Conservation (phyloP, 2,797 vertebrate genomes). For the Rhinella marina region DNA sequence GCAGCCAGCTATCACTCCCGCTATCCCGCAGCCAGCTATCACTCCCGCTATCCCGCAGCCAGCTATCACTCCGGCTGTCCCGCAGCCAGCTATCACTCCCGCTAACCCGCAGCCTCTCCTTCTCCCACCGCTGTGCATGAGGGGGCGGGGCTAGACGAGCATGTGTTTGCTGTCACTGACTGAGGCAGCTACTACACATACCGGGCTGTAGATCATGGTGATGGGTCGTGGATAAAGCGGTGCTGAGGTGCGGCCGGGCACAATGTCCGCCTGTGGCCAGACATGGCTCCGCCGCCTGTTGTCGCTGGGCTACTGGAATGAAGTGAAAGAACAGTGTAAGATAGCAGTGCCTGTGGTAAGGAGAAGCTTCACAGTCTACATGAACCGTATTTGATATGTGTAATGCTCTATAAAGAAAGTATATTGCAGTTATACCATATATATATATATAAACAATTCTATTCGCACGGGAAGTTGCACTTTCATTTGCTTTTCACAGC, state of each 20-base stretch:
- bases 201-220: neutral
- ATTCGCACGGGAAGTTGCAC: too few species aligned
- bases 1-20: too few species aligned
- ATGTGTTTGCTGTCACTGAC: neutral
- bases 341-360: conserved; percentile 44
- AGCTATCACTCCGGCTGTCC: too few species aligned
- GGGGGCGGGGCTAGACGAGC: neutral
- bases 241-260: neutral
- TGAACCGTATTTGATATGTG: neutral
- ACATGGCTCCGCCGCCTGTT: neutral
- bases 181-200: neutral
- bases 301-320: neutral
- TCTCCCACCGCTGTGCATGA: neutral
- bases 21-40: too few species aligned
- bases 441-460: too few species aligned
- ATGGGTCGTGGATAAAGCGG: neutral
- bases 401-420: too few species aligned
- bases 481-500: too few species aligned
- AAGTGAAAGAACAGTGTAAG: neutral
- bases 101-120: too few species aligned
- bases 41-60: too few species aligned
- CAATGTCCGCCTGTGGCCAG: neutral
- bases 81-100: too few species aligned
- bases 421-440: too few species aligned
- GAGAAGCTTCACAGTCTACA: neutral